Percentiles rank a stretch among this genome's conserved stretches.
phyloP scores from a whole-genome alignment of 2,888 invertebrate genomes.

The Petrolisthes cinctipes region DNA sequence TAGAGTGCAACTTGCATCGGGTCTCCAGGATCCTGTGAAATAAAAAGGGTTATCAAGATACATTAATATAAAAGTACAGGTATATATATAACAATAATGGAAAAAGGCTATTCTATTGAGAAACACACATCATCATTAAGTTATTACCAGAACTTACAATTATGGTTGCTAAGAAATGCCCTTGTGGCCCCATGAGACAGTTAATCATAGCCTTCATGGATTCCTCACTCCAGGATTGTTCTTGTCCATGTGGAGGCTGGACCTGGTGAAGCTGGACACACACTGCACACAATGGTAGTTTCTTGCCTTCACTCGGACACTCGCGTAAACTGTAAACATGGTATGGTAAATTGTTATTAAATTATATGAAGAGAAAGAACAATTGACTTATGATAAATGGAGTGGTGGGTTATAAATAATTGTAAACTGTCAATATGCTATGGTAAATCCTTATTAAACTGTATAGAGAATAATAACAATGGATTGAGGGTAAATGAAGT shows the following conservation, averaged over 20 bases:
- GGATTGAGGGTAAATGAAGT: too few species aligned
- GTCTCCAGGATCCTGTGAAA: too few species aligned
- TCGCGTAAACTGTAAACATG: conserved; percentile 3
- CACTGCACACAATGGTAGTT: neutral
- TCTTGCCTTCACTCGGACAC: conserved; percentile 11
- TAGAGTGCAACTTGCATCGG: neutral
- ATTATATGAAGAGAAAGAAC: too few species aligned
- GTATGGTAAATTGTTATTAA: too few species aligned
- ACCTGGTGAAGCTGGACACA: conserved; percentile 25
- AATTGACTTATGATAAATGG: too few species aligned
- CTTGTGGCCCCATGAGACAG: conserved; percentile 23
- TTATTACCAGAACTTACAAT: neutral
- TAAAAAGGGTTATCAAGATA: neutral
- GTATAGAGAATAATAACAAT: too few species aligned
- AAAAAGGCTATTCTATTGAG: too few species aligned
- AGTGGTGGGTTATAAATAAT: too few species aligned
- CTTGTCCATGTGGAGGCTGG: neutral
- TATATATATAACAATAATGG: neutral
- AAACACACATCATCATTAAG: too few species aligned
- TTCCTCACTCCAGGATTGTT: conserved; percentile 8
- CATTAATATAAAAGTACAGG: neutral
- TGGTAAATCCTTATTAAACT: too few species aligned
- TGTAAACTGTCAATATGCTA: too few species aligned
- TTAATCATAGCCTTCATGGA: conserved; percentile 17
- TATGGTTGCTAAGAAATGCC: conserved; percentile 1